Evolutionary conservation across 1,140 invertebrate species (phyloP).

Genomic region (Drosophila ambigua): DNA sequence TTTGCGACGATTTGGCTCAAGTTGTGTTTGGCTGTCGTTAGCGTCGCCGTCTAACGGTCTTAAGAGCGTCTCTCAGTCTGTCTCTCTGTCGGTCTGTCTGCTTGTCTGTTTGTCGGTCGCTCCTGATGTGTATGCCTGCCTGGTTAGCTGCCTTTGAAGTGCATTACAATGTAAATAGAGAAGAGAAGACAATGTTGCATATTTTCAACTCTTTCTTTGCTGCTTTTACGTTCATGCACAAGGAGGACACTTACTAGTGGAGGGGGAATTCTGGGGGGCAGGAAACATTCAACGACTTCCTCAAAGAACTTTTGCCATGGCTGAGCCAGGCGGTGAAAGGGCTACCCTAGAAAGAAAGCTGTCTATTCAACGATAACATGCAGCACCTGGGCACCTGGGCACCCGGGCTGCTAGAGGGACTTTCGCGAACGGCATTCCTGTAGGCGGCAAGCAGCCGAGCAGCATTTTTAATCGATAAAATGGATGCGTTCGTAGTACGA

Average conservation of each 20-base stretch:
- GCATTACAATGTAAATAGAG: constrained; percentile 76
- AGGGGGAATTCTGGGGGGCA: constrained; percentile 3
- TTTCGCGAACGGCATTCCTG: no score
- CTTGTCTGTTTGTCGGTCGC: neutral
- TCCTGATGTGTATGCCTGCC: constrained; percentile 16
- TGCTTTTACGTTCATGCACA: constrained; percentile 8
- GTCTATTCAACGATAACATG: neutral
- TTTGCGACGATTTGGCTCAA: constrained; percentile 65
- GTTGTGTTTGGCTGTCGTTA: constrained; percentile 56
- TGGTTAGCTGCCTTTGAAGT: constrained; percentile 71
- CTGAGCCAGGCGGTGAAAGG: neutral
- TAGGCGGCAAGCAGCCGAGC: no score
- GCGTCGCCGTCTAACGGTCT: constrained; percentile 58
- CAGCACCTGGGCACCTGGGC: no score
- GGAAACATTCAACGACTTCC: constrained; percentile 25
- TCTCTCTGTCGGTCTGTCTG: constrained; percentile 7
- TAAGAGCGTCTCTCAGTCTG: constrained; percentile 35
- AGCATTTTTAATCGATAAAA: no score
- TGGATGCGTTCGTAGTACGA: no score
- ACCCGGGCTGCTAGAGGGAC: no score
- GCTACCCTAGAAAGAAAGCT: neutral
- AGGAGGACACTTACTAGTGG: constrained; percentile 3
- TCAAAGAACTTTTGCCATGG: constrained; percentile 5
- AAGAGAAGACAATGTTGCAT: constrained; percentile 64
- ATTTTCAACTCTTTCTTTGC: constrained; percentile 45